phyloP scores from a whole-genome alignment of 1,140 invertebrate species.

The Trinorchestia longiramus region DNA sequence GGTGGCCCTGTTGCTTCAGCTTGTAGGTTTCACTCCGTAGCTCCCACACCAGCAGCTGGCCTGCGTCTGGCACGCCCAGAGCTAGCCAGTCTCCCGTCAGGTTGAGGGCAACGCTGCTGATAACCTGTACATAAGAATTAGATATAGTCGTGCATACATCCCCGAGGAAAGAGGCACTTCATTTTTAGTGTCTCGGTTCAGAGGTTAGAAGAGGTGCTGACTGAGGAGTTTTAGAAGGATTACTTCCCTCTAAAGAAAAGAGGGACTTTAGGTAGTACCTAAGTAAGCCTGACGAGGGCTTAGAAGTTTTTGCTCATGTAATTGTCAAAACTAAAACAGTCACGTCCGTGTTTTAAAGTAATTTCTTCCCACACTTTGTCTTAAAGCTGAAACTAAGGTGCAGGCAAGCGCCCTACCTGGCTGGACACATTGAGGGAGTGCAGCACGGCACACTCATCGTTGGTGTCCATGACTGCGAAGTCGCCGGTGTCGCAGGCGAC shows the following conservation, averaged over 20 bases:
- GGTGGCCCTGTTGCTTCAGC: slow-evolving; percentile 96
- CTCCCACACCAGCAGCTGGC: slow-evolving; percentile 96
- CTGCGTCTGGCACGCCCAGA: slow-evolving; percentile 77
- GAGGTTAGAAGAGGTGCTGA: background rate
- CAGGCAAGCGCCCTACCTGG: slow-evolving; percentile 56
- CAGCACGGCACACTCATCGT: slow-evolving; percentile 59
- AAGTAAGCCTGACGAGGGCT: too few species aligned
- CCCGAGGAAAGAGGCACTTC: too few species aligned
- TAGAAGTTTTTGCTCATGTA: too few species aligned
- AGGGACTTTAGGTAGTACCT: too few species aligned
- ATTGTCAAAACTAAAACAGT: too few species aligned
- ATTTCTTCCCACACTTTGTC: too few species aligned
- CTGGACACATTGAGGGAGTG: slow-evolving; percentile 62
- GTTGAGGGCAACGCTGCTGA: slow-evolving; percentile 87
- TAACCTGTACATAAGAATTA: slow-evolving; percentile 75
- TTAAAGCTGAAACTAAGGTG: too few species aligned
- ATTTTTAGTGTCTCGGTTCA: too few species aligned
- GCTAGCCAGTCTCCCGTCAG: slow-evolving; percentile 94
- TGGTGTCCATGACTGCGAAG: slow-evolving; percentile 62
- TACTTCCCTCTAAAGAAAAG: too few species aligned
- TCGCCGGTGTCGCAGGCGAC: slow-evolving; percentile 62
- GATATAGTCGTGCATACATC: too few species aligned
- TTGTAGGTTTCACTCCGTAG: slow-evolving; percentile 99
- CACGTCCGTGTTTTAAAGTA: too few species aligned
- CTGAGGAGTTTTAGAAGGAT: background rate